Evolutionary conservation across 2,888 invertebrate species (phyloP), one percentile per base, ranked within the genome.

Genomic region (Ornithoptera alexandrae): DNA sequence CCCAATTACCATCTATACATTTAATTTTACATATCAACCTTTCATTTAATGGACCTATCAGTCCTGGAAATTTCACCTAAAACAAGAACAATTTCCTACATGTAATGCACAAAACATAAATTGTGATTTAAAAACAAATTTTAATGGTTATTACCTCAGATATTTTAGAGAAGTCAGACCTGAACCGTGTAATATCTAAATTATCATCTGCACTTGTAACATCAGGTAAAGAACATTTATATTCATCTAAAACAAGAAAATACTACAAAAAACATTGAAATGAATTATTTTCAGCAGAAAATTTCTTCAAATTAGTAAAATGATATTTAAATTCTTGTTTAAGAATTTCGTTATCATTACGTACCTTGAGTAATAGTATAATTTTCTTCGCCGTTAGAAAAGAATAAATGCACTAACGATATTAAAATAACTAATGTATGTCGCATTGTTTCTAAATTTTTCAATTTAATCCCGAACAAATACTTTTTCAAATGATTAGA

Each of bases 1-100:
- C 96, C 97, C 97, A 97, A 83, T 96, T 95, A 62, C 97, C 97
- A 81, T 95, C 96, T 72, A 97, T 95, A 82, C 97, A 97, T 84
- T 97, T 96, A 74, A 97, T 96, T 87, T 97, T 97, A 87, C 97
- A 97, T 68, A 96, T 93, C 39, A 96, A 92, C 69, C 94, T 93
- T 82, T 96, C 96, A 73, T 95, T 95, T 71, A 95, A 87, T 4
- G 96, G 95, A 17, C 96, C 96, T 73, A 96, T 95, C 74, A 96
- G 93, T 22, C 96, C 96, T n/a, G 95, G 95, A 85, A 97, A 97
- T 83, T 95, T 95, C 1, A 95, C 95, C 92, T 95, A 74, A 50
- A 81, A 78, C 63, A 64, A 30, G 50, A 2, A 20, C n/a, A 10
- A 61, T 46, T 46, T 46, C 1, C 15, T 61, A 61, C 24, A 7